Base-by-base conservation (phyloP, 2,113 vertebrate genomes). In the Ochotona curzoniae region DNA sequence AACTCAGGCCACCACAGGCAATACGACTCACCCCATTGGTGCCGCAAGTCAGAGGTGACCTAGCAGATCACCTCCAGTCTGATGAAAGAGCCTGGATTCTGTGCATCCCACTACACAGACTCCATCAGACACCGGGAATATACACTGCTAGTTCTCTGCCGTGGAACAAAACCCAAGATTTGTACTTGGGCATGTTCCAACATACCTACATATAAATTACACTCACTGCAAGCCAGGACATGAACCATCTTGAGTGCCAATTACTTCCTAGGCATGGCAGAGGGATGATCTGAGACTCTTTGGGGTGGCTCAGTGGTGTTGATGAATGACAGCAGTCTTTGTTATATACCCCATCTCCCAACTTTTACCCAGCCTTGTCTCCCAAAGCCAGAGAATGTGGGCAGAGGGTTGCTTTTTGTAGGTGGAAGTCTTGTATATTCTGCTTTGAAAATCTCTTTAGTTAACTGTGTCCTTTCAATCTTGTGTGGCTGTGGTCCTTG, bases 81-180 rank as follows among this genome's bases (percentile, higher is more conserved):
- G 60, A 79, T 57, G 26, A 82, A 83, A 69, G 26, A 76, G 44
- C 21, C 3, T 12, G 13, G 54, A 32, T n/a, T 78, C 64, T 7
- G 15, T 21, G 14, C 17, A 66, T 49, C 47, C 74, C 32, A 13
- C 13, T 32, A 35, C 26, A 18, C 8, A 51, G 23, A 69, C n/a
- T n/a, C 28, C n/a, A 51, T 1, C 13, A n/a, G 75, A 94, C 0
- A 35, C 87, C 25, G 87, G 61, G 95, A 97, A 93, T 35, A 85
- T 1, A 87, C 7, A 1, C 87, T 67, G 73, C 32, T 93, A 38
- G 70, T 94, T 38, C 17, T 75, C 80, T 95, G 92, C 85, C 94
- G 87, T 54, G 10, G 88, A 89, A 93, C 66, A 84, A 93, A 96
- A 26, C 71, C 14, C 17, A 75, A 5, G 8, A 76, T 89, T 83